Base-by-base conservation (phyloP, 2,888 invertebrate genomes). In the Shargacucullia verbasci region DNA sequence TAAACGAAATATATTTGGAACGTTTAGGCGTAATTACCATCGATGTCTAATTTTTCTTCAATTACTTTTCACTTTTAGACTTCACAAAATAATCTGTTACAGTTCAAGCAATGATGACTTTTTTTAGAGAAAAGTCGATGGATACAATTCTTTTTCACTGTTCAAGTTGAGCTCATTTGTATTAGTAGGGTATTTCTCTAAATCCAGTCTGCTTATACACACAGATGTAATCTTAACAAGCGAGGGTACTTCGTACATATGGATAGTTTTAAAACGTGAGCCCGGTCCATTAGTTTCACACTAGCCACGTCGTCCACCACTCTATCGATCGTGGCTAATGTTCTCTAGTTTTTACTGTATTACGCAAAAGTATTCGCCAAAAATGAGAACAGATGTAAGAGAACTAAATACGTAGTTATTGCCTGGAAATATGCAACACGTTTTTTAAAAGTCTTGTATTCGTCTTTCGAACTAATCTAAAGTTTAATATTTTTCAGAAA, bases 291-390 rank as follows among this genome's bases (percentile, higher is more conserved):
- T 83, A 83, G 79, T 80, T 78, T 66, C 75, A 69, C 66, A 73
- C 70, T 74, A 65, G 64, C 73, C 71, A 72, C 67, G 70, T n/a
- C 75, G 61, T 68, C 56, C 46, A 72, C 82, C 79, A 70, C 69
- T 67, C 49, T 80, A 78, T 80, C 77, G 81, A 81, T 80, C 78
- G 69, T 43, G 49, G 71, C 76, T 82, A 81, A 82, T 81, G 70
- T 75, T 72, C 75, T 25, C 59, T 63, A 59, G 76, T 77, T 79
- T 79, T 81, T 77, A 73, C 65, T 49, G 58, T 63, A 58, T 47
- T 45, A 64, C 43, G 48, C 56, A 49, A 53, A 64, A 55, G 52
- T 41, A 57, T 60, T 66, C 54, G 41, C 20, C 11, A 45, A 57
- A 64, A 58, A 44, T 59, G 29, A 33, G 33, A 52, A 14, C n/a